Conservation (phyloP, 2,797 vertebrate species). For the Cuniculus paca region DNA sequence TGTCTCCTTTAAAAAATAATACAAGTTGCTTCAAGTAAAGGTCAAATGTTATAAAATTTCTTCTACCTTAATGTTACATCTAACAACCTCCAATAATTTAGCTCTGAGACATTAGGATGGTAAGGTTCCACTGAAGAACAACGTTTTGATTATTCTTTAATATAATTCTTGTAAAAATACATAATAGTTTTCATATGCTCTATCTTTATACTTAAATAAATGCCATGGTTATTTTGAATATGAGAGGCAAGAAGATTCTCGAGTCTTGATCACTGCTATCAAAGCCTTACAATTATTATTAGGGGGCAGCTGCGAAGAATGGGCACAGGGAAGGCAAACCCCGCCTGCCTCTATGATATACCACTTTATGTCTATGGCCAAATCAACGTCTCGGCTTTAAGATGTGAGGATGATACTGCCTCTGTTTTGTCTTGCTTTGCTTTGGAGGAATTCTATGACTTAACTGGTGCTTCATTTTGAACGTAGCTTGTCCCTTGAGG, state of each 20-base stretch:
- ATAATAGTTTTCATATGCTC: background rate
- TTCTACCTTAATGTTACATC: background rate
- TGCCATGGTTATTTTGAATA: background rate
- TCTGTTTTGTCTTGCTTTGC: background rate
- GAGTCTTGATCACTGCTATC: background rate
- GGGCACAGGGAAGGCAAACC: background rate
- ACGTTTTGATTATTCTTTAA: conserved; percentile 36
- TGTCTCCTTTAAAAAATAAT: conserved; percentile 47
- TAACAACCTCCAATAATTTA: conserved; percentile 30
- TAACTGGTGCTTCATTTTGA: background rate
- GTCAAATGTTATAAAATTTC: conserved; percentile 35
- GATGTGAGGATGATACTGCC: background rate
- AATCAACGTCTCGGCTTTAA: background rate
- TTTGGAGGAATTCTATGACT: background rate
- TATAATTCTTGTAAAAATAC: conserved; percentile 44
- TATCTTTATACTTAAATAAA: background rate
- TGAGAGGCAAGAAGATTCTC: background rate
- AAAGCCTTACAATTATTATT: background rate
- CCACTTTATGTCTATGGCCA: background rate
- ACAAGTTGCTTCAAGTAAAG: conserved; percentile 32
- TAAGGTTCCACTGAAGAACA: conserved; percentile 6
- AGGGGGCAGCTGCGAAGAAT: background rate
- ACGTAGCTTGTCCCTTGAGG: background rate
- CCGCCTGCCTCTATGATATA: accelerated
- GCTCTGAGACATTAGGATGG: background rate